A percentile compares a stretch with the other conserved stretches of the same genome.
These are phyloP conservation scores for Xenopus tropicalis DNA, from an alignment of 2,113 vertebrate species.

Conservation along the genomic window DNA sequence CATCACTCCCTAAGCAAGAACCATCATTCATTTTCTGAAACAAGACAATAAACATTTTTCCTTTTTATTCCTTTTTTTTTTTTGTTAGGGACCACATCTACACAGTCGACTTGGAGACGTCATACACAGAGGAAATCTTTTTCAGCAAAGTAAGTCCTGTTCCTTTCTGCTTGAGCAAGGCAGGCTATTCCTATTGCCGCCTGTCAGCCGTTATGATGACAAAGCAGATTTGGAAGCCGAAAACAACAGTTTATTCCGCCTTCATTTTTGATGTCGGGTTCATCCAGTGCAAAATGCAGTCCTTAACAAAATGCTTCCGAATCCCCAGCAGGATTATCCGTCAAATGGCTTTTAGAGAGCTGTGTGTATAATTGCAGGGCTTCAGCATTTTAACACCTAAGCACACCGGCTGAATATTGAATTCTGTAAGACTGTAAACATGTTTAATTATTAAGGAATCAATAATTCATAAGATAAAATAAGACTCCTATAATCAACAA, in stretches of 20 bases:
- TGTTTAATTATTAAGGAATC: too few relatives aligned
- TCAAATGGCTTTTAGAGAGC: constrained; percentile 43
- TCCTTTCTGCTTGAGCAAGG: constrained; percentile 28
- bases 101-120: constrained; percentile 90
- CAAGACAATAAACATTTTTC: constrained; percentile 43
- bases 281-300: constrained; percentile 40
- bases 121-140: constrained; percentile 91
- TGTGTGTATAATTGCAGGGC: constrained; percentile 44
- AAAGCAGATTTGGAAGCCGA: constrained; percentile 43
- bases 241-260: constrained; percentile 30
- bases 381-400: constrained; percentile 23
- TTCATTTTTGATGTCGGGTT: constrained; percentile 46
- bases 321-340: constrained; percentile 44
- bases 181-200: constrained; percentile 26
- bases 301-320: constrained; percentile 42
- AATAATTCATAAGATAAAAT: too few relatives aligned
- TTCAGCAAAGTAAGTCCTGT: constrained; percentile 95
- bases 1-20: too few relatives aligned
- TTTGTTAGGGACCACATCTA: constrained; percentile 96
- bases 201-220: constrained; percentile 15
- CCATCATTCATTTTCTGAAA: background rate
- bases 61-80: constrained; percentile 42
- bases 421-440: too few relatives aligned
- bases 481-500: too few relatives aligned
- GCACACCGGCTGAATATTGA: background rate